Conservation (phyloP, 2,797 vertebrate species). For the Sphenodon punctatus region DNA sequence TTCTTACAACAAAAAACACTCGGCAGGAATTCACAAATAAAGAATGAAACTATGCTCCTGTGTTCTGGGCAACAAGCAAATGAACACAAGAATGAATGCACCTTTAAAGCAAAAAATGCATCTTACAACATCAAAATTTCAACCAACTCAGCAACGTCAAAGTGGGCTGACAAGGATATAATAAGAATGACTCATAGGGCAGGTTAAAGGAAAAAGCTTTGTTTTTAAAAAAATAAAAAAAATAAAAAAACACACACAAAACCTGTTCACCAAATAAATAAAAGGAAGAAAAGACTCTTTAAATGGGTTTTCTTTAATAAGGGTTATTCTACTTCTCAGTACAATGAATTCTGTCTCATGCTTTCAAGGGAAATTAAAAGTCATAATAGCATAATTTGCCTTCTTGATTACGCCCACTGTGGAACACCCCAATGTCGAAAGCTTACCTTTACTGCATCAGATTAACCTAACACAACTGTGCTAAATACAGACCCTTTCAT, state of each 20-base stretch:
- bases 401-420: background rate
- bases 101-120: background rate
- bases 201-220: background rate
- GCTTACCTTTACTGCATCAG: background rate
- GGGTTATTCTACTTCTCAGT: background rate
- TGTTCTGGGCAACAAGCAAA: background rate
- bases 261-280: background rate
- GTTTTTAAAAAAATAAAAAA: background rate
- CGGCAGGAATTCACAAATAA: background rate
- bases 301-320: background rate
- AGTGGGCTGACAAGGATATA: background rate
- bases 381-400: background rate
- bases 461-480: background rate
- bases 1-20: background rate
- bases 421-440: background rate
- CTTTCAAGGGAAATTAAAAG: background rate
- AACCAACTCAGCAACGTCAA: background rate
- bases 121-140: background rate
- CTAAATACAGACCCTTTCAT: background rate
- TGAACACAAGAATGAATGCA: background rate
- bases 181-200: background rate
- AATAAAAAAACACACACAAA: too few relatives aligned
- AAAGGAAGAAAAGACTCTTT: background rate
- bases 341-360: background rate
- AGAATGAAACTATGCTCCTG: background rate